Conservation (phyloP, 2,113 vertebrate species). For the Labeo catla region DNA sequence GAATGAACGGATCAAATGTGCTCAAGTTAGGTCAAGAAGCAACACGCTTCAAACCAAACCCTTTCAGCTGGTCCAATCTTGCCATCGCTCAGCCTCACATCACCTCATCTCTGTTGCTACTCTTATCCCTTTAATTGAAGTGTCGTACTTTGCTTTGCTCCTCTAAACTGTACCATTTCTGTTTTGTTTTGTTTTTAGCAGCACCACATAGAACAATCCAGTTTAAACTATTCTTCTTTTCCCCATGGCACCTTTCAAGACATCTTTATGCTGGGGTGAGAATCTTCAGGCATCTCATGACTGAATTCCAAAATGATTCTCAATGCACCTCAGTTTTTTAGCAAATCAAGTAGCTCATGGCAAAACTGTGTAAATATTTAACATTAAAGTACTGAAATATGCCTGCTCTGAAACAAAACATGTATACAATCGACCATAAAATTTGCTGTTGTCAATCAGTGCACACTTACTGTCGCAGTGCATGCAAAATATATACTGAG, state of each 20-base stretch:
- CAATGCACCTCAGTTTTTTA: background rate
- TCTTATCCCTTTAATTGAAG: background rate
- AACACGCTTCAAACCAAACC: background rate
- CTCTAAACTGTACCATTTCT: background rate
- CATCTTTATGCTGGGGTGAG: background rate
- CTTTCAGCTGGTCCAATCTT: slow-evolving; percentile 13
- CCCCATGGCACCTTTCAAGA: background rate
- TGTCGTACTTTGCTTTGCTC: background rate
- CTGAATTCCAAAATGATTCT: background rate
- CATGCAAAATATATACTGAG: no score
- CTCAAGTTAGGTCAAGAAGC: background rate
- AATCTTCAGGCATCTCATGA: background rate
- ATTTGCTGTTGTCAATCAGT: no score
- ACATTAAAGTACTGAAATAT: background rate
- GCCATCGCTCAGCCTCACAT: background rate
- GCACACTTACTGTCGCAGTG: no score
- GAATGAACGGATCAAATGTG: slow-evolving; percentile 22
- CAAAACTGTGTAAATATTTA: background rate
- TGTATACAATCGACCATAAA: no score
- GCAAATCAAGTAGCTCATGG: background rate
- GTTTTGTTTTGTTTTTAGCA: background rate
- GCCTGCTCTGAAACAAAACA: background rate
- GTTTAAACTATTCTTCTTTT: background rate
- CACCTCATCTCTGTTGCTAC: background rate
- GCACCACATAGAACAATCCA: background rate